A percentile compares a stretch with the other conserved stretches of the same genome.
Evolutionary conservation across 2,113 vertebrate species (phyloP).

Genomic region (Apus apus): DNA sequence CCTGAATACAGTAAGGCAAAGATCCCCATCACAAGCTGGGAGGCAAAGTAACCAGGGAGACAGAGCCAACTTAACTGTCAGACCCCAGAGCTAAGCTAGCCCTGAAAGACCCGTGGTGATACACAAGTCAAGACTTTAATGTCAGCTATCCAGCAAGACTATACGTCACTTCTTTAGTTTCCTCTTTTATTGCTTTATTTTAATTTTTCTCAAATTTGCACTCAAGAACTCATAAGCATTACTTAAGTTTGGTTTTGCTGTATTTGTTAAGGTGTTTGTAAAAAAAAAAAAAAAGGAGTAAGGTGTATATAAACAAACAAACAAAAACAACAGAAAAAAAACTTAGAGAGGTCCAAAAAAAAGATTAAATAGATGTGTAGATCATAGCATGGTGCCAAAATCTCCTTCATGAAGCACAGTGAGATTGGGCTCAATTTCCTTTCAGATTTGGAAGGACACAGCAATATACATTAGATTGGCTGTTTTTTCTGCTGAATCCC

Average conservation of each 20-base stretch:
- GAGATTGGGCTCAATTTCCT: background rate
- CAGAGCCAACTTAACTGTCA: background rate
- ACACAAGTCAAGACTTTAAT: background rate
- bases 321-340: too few species aligned
- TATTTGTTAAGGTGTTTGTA: background rate
- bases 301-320: background rate
- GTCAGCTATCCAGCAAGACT: background rate
- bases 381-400: background rate
- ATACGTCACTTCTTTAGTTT: background rate
- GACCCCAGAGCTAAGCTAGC: fast-evolving
- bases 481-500: background rate
- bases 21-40: background rate
- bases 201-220: background rate
- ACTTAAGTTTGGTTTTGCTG: background rate
- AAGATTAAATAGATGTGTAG: background rate
- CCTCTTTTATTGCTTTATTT: background rate
- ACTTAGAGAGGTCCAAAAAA: background rate
- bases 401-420: background rate
- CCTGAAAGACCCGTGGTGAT: background rate
- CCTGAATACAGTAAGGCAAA: background rate
- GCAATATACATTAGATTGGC: background rate
- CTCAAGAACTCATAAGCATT: background rate
- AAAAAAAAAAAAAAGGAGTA: background rate
- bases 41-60: background rate
- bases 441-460: background rate